Evolutionary conservation across 2,888 invertebrate genomes (phyloP), one percentile per base, ranked within the genome.

Genomic region (Agonopterix heracliana): DNA sequence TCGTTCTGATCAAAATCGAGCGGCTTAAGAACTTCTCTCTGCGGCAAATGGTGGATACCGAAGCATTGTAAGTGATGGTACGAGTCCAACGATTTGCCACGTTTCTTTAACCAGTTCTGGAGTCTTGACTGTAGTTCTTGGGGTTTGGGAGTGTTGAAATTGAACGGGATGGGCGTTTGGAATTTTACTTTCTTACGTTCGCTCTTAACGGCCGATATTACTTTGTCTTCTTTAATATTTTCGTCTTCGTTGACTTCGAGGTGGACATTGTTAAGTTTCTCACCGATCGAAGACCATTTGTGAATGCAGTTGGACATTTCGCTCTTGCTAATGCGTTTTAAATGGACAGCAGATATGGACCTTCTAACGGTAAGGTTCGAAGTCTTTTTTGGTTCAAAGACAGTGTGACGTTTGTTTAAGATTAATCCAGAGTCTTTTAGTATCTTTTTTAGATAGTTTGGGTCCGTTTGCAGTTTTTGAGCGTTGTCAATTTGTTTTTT

Each of bases 21-120:
- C 0, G 67, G 63, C n/a, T 59, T 68, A 0, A 66, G 53, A 38
- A 38, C 11, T 5, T 38, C n/a, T 5, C 52, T 54, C 0, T 59
- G 55, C 0, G 68, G 48, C 10, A 81, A 46, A 46, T 83, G 79
- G 42, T 81, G 68, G 9, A 89, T 57, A 1, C 87, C 89, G 36
- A 91, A 91, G 59, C 90, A 90, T 62, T 90, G 89, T 35, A 91
- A 68, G 61, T 91, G 90, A 10, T 87, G 88, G 58, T 81, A 91
- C 0, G 82, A 75, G 44, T 82, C 74, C 0, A 89, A 44, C 0
- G 85, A 79, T 57, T 90, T 90, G 0, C 90, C 90, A 11, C 79
- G 71, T 52, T 88, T 89, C 41, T 80, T 70, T 5, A 91, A 65
- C 91, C 91, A 91, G 0, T 78, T 71, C 45, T 84, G 82, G 11